Base-by-base conservation (phyloP, 2,113 vertebrate species). In the Lonchura striata region DNA sequence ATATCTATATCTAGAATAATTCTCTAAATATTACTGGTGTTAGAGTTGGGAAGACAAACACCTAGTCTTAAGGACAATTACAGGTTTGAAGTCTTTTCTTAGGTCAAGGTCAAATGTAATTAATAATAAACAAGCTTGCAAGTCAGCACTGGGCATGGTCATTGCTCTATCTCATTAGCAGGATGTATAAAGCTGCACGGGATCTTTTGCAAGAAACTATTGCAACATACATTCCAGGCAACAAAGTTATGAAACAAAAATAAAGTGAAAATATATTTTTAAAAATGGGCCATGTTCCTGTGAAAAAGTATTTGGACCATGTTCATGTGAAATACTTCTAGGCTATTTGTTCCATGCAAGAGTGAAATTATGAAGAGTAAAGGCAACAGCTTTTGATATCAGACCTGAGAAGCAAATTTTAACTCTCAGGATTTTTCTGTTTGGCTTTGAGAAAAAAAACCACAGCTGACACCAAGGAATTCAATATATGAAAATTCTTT, bases 331-430 rank as follows among this genome's bases (percentile, higher is more conserved):
- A 91, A 84, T 20, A 52, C 11, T 46, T 49, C 37, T 49, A 57
- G 47, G 41, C 37, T 84, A 56, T 64, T 90, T 88, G 24, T 84
- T 76, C 41, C 20, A 19, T 33, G 53, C n/a, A 75, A 76, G 20
- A 56, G 12, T 91, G 69, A 91, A 94, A 93, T 69, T 24, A 91
- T 74, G 82, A 90, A 81, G 90, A 93, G 27, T 66, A 93, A 92
- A 89, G 86, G 95, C 84, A 94, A 64, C 17, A 35, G 8, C 27
- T 91, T 37, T 33, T 88, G 46, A 16, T 74, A 64, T 21, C n/a
- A 61, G 41, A 53, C 28, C 15, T 33, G 41, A 79, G 33, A 71
- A 82, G 15, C 18, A 63, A 72, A 79, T 52, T 83, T 42, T 47
- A 60, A 71, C 20, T 74, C 27, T 49, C 28, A 27, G 24, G 15